Evolutionary conservation across 2,888 invertebrate genomes (phyloP).

Genomic region (Scaptomyza parva): DNA sequence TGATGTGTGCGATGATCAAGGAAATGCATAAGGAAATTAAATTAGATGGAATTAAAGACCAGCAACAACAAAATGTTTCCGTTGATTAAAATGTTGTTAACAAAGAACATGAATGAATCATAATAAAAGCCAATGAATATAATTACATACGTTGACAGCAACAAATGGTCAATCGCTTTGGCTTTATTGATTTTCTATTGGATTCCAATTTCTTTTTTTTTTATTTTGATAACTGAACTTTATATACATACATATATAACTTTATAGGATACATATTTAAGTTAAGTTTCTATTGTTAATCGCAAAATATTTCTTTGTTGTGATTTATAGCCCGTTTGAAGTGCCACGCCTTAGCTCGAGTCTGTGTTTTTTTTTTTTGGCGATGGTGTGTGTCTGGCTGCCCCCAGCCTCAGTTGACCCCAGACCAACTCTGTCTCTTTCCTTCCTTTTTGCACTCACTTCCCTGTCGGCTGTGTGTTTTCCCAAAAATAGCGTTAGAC

Average conservation of each 20-base stretch:
- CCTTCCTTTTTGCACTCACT: neutral
- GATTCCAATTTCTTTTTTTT: no score
- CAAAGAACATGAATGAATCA: no score
- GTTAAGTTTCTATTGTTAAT: no score
- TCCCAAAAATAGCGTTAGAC: constrained; percentile 40
- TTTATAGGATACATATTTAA: no score
- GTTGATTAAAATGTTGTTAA: no score
- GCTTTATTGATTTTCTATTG: no score
- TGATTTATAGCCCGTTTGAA: neutral
- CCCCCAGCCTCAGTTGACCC: constrained; percentile 13
- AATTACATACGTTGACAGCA: no score
- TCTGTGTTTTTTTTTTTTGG: neutral
- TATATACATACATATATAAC: no score
- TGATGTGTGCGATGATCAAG: constrained; percentile 25
- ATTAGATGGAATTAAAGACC: neutral
- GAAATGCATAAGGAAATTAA: constrained; percentile 47
- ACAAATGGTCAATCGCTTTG: no score
- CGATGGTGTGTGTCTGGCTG: constrained; percentile 28
- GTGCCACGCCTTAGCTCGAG: constrained; percentile 1
- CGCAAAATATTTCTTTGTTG: neutral
- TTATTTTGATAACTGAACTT: no score
- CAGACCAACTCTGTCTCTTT: neutral
- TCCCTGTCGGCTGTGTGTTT: neutral
- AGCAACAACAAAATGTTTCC: constrained; percentile 18
- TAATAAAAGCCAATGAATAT: no score